Base-by-base conservation (phyloP, 2,888 invertebrate species). In the Listrodromus nycthemerus region DNA sequence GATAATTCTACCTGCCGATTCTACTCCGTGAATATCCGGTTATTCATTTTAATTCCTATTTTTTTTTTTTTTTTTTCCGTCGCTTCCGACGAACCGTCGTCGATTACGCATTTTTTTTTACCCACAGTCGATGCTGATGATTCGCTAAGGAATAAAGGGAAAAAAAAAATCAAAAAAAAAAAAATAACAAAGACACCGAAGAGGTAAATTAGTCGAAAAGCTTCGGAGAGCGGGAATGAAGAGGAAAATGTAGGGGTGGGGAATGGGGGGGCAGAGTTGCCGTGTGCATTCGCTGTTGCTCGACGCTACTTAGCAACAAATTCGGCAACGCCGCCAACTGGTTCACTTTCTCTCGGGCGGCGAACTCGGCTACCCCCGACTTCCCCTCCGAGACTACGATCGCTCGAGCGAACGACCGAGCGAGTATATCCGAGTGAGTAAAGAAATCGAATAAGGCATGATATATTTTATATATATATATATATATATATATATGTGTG, bases 341-440 rank as follows among this genome's bases (percentile, higher is more conserved):
- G 91, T 91, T 92, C 91, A 92, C 92, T 92, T 92, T 92, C 92
- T 92, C 92, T 91, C 90, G 89, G 88, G 82, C 89, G 89, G 89
- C 89, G 89, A 90, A 89, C 89, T 87, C 87, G 83, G 69, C 80
- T 63, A 73, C 67, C 83, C 86, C 73, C 52, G 76, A 76, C 80
- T 67, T 79, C 79, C 80, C 69, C 69, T 83, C 87, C 82, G 80
- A 86, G 50, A 55, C 24, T 55, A 55, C 24, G 10, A 13, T 8
- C 55, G 55, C 21, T 10, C 67, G 58, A 74, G 67, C 58, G 33
- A 58, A 33, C 58, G 61, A 45, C 30, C 69, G 61, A 67, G 41
- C 52, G 70, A n/a, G 69, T 50, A 50, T 27, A 50, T 27, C 24
- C 70, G 41, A 67, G 70, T 30, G 33, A 75, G 66, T 27, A 50